Base-by-base conservation (phyloP, 2,797 vertebrate genomes). In the Lagocephalus sceleratus region DNA sequence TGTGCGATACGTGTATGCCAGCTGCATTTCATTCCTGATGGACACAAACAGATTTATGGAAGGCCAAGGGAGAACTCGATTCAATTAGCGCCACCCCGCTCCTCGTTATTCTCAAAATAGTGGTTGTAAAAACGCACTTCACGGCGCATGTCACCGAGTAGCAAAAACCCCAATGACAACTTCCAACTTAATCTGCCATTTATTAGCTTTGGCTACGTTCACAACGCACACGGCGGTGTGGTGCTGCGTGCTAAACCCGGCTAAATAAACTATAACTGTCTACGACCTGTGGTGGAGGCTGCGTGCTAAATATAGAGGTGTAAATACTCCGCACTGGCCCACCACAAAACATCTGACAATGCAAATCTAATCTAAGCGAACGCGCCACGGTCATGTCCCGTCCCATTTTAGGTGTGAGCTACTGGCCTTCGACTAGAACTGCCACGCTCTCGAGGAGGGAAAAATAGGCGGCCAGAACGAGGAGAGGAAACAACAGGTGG, bases 31-130 rank as follows among this genome's bases (percentile, higher is more conserved):
- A 83, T 82, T 87, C 76, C 50, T 88, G 91, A 89, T 76, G 76
- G 91, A 91, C 82, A 81, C 82, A 71, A 85, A 87, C 85, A 81
- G 87, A 91, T 93, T 93, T 89, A 87, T 88, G 89, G 89, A 85
- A 88, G 86, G 87, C 81, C 71, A 57, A 45, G 15, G 66, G 41
- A 54, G 51, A 57, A 54, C 53, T 57, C 66, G 78, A 62, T 66
- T 75, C 35, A 63, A 74, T 19, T 42, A n/a, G 16, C 16, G 8
- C 17, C 40, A 81, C 79, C 71, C 66, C 76, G 65, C 76, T 70
- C 74, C 71, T 48, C 25, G 38, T 66, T 29, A 76, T 78, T 82
- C 16, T 65, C 47, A 50, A 46, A 67, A 35, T 35, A 35, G 32
- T 10, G 9, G 32, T 35, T 35, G 32, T 14, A 14, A 35, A 35